Conservation (phyloP, 2,113 vertebrate genomes). For the Leucopsar rothschildi region DNA sequence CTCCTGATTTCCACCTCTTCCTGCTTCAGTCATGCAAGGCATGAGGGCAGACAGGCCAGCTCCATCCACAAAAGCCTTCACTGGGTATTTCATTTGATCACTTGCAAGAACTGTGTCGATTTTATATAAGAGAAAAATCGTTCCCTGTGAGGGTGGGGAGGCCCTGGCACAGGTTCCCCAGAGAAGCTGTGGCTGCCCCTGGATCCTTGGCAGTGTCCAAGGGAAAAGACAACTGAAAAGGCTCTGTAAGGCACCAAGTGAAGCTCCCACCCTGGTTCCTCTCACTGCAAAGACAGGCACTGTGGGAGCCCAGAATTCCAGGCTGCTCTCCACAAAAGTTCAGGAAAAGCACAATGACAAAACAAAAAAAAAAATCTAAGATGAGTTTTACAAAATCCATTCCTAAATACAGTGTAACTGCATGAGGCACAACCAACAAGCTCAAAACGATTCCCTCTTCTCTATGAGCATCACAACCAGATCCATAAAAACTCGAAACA, state of each 20-base stretch:
- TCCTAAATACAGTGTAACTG: neutral
- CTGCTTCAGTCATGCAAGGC: neutral
- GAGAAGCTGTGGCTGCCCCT: neutral
- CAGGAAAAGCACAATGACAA: neutral
- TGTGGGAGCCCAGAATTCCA: neutral
- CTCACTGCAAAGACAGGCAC: neutral
- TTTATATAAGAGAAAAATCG: neutral
- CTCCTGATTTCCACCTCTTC: neutral
- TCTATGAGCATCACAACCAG: rapidly evolving
- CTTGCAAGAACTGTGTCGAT: neutral
- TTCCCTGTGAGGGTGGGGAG: neutral
- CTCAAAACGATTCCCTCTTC: neutral
- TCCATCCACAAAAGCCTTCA: neutral
- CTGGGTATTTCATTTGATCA: neutral
- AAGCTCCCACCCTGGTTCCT: neutral
- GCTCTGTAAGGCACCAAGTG: neutral
- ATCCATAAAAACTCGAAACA: rapidly evolving
- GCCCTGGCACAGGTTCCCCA: neutral
- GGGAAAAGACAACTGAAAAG: neutral
- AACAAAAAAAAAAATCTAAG: neutral
- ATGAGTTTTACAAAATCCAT: rapidly evolving
- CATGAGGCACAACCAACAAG: neutral
- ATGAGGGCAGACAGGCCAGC: neutral
- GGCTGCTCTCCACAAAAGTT: neutral
- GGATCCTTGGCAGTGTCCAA: neutral